phyloP scores from a whole-genome alignment of 2,888 invertebrate species.

The Agrochola litura region DNA sequence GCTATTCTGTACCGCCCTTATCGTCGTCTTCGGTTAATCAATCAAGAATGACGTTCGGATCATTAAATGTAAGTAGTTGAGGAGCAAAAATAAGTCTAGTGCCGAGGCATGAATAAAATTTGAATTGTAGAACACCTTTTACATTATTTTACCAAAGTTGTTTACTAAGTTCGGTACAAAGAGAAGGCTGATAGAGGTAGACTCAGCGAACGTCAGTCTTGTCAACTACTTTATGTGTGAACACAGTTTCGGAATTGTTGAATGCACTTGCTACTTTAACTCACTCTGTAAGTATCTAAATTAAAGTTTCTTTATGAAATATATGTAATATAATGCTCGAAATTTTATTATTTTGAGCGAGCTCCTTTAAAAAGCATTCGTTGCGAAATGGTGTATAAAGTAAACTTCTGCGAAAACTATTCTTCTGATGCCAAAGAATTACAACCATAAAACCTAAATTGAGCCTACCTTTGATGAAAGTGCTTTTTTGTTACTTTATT shows the following conservation, averaged over 20 bases:
- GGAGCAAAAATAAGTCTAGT: constrained; percentile 37
- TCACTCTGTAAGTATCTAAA: constrained; percentile 30
- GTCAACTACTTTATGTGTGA: constrained; percentile 59
- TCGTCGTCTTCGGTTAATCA: constrained; percentile 44
- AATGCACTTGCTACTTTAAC: constrained; percentile 54
- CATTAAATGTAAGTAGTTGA: constrained; percentile 44
- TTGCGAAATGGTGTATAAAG: background rate
- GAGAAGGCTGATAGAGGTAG: constrained; percentile 53
- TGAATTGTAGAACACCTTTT: constrained; percentile 38
- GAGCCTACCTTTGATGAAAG: background rate
- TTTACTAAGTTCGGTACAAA: constrained; percentile 55
- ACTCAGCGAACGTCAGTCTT: constrained; percentile 49
- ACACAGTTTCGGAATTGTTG: constrained; percentile 57
- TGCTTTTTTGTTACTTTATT: constrained; percentile 15
- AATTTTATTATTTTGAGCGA: constrained; percentile 14
- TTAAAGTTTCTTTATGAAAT: constrained; percentile 43
- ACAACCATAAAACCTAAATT: background rate
- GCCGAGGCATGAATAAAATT: constrained; percentile 34
- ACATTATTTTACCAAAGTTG: constrained; percentile 49
- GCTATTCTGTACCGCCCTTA: constrained; percentile 16
- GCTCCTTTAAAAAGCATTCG: too few relatives aligned
- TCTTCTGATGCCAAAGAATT: background rate
- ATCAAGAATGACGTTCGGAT: constrained; percentile 49
- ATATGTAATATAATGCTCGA: constrained; percentile 6
- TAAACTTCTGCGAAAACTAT: background rate